Evolutionary conservation across 2,888 invertebrate genomes (phyloP), one percentile per base, ranked within the genome.

Genomic region (Anthophora plumipes): DNA sequence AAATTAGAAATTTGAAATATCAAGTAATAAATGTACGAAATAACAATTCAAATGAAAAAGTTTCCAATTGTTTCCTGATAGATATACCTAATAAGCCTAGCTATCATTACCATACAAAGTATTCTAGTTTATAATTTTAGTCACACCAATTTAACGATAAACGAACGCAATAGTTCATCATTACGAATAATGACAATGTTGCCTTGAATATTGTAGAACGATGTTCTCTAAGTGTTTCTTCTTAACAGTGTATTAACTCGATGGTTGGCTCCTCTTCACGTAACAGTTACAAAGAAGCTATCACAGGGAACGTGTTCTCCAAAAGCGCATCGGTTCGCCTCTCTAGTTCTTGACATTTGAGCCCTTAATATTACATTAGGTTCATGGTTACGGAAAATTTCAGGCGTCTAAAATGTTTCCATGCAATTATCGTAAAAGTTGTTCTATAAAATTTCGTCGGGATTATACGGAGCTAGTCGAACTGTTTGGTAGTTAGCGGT

Each of bases 381-480:
- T 54, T 66, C 75, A 55, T 39, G 60, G 73, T 52, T 48, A 69
- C 25, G 69, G 73, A 64, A 83, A 82, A 70, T 77, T 73, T 82
- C 48, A 41, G 71, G 43, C 69, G 59, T 17, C 50, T 50, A 57
- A 69, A 72, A 78, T 52, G 52, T 78, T 75, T 66, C 20, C 43
- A 46, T 22, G 68, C 76, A 80, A 82, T 82, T 68, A 77, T 81
- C 82, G 54, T 71, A 71, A 82, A 77, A 80, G 54, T 78, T 69
- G 74, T 82, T 75, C 82, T 80, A 82, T 86, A 82, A 86, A 86
- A 84, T 82, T 77, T 73, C 57, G 63, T 43, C 67, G 20, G 55
- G 75, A 77, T 74, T 76, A 73, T 48, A 69, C 57, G 61, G 67
- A 59, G 67, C 50, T 70, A 61, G n/a, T 48, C 77, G 46, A 68